Evolutionary conservation across 1,140 invertebrate species (phyloP), one percentile per base, ranked within the genome.

Genomic region (Lasioglossum baleicum): DNA sequence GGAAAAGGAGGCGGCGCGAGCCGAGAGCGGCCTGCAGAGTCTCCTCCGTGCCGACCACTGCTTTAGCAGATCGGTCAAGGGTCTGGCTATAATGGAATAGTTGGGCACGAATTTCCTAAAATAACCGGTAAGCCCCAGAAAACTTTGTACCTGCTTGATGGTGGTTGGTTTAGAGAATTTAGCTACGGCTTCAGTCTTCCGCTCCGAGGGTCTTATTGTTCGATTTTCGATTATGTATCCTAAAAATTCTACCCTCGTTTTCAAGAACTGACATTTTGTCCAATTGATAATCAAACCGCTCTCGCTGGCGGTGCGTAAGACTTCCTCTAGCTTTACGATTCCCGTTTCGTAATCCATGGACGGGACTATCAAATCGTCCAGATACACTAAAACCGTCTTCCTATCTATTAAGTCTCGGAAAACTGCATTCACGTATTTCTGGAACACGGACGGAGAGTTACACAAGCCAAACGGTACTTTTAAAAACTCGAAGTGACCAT

Each of bases 281-380:
- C 65, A 67, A 48, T 67, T 67, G 4, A 67, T 67, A 0, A 1
- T 5, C 7, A 65, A 7, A 0, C 63, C 63, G 8, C 0, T 0
- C 8, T 20, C 7, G 7, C 42, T 42, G 7, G 13, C 2, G 0
- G 1, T 15, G 63, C 63, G 5, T 42, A 65, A 20, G 6, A 65
- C 63, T 2, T 5, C 17, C 20, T n/a, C 17, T 6, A 65, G 7
- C 0, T 65, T 65, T 7, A 20, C 2, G 8, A 83, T 15, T 13
- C 68, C 74, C 22, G 61, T 53, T 0, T 31, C 10, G 2, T 7
- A 17, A n/a, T 78, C 60, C 13, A 51, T 65, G 65, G 58, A 2
- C 7, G 74, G 75, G 26, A 84, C 72, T 15, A 84, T 78, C 0
- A 81, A 13, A 44, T 84, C 78, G 20, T 84, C 82, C 65, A 81